phyloP scores from a whole-genome alignment of 2,797 vertebrate species.

The Okamejei kenojei region DNA sequence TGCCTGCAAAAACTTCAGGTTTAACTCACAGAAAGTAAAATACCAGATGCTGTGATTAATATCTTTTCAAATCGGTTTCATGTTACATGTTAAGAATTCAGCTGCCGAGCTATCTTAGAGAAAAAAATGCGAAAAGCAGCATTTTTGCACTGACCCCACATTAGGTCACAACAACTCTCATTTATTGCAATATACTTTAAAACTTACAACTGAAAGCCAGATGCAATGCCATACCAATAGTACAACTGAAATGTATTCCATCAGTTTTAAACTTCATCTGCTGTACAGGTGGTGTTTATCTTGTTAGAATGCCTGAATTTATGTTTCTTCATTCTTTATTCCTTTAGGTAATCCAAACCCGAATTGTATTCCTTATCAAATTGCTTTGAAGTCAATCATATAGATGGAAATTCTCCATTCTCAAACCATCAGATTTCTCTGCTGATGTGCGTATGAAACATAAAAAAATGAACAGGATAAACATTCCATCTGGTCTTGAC shows the following conservation, averaged over 20 bases:
- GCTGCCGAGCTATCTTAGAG: conserved; percentile 7
- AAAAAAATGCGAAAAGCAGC: conserved; percentile 23
- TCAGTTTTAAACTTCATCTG: neutral
- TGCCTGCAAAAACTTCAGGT: conserved; percentile 19
- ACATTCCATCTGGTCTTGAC: neutral
- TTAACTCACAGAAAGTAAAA: conserved; percentile 33
- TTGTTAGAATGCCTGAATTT: neutral
- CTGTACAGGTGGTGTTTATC: neutral
- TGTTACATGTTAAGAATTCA: conserved; percentile 28
- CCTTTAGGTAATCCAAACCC: neutral
- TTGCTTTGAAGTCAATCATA: neutral
- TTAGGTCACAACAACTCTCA: conserved; percentile 41
- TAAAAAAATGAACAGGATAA: neutral
- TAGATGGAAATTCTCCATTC: too few relatives aligned
- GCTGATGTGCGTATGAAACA: neutral
- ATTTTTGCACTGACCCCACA: conserved; percentile 40
- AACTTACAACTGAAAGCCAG: conserved; percentile 42
- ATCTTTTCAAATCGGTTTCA: conserved; percentile 34
- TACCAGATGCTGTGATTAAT: conserved; percentile 34
- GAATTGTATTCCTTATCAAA: neutral
- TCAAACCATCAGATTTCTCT: neutral
- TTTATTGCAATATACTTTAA: conserved; percentile 47
- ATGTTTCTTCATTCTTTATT: neutral
- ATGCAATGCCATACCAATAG: conserved; percentile 43
- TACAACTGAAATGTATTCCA: conserved; percentile 32